Base-by-base conservation (phyloP, 2,113 vertebrate species). In the Serinus canaria region DNA sequence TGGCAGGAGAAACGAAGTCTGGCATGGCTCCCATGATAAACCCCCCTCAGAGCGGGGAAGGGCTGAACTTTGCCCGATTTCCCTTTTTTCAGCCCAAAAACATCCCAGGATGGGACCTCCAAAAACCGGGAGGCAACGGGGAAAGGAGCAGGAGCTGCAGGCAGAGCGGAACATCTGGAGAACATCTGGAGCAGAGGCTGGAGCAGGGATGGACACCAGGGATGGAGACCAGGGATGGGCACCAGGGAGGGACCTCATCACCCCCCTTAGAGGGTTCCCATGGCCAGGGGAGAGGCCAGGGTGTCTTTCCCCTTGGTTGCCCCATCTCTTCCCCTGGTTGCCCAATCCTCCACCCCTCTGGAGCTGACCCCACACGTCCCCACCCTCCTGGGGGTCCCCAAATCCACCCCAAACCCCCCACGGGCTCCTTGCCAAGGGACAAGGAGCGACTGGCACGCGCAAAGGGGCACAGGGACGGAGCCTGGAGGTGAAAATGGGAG, bases 1-100 rank as follows among this genome's bases (percentile, higher is more conserved):
- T 6, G 1, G 0, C n/a, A 24, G 10, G n/a, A 59, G 17, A 8
- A 37, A 59, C 2, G 1, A 11, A 59, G 10, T 15, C n/a, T 7
- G 2, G n/a, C n/a, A 4, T 25, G 23, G n/a, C 9, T 24, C 23
- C 11, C 11, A 7, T 11, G n/a, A 37, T 37, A 59, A 59, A 37
- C 23, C 10, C 10, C 31, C n/a, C 56, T 11, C n/a, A 37, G 58
- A 37, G n/a, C 0, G 58, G 58, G 58, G 23, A 37, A 59, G 58
- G 58, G n/a, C n/a, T 17, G 5, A 37, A 25, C 15, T 10, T 59
- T 35, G n/a, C 58, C 15, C 58, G 37, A 35, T 59, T 37, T 25
- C 58, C n/a, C 15, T 37, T 10, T 25, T 59, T 59, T 59, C 7
- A 17, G 15, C 23, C n/a, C 35, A 4, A 25, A 59, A 59, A 17